Evolutionary conservation across 1,140 invertebrate genomes (phyloP).

Genomic region (Meteorus sp.): DNA sequence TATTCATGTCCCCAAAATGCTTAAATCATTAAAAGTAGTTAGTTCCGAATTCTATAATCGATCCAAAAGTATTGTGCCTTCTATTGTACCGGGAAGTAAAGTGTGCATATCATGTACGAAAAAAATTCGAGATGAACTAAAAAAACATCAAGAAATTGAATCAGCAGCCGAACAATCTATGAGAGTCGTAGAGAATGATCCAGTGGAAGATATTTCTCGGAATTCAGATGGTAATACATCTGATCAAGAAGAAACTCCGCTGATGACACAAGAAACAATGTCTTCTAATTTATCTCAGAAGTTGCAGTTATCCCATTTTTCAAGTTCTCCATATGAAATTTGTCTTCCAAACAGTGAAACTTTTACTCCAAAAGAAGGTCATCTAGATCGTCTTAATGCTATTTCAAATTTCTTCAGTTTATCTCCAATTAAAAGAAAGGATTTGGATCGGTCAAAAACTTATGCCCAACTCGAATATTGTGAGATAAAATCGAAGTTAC

Average conservation of each 20-base stretch:
- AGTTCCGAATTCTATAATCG: neutral
- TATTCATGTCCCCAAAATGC: constrained; percentile 12
- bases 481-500: constrained; percentile 16
- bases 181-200: neutral
- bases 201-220: neutral
- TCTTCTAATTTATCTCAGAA: constrained; percentile 1
- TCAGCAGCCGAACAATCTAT: too few relatives aligned
- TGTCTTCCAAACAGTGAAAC: neutral
- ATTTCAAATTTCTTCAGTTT: constrained; percentile 14
- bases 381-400: too few relatives aligned
- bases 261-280: neutral
- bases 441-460: constrained; percentile 20
- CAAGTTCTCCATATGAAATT: too few relatives aligned
- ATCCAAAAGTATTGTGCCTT: too few relatives aligned
- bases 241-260: neutral
- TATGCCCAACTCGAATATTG: constrained; percentile 16
- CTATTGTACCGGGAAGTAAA: too few relatives aligned
- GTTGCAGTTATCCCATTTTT: neutral
- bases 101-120: too few relatives aligned
- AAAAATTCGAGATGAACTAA: too few relatives aligned
- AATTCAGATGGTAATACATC: neutral
- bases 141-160: too few relatives aligned
- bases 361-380: neutral
- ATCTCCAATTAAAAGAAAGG: constrained; percentile 17
- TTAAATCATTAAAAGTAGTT: constrained; percentile 10